Base-by-base conservation (phyloP, 64 coral and sea anemone genomes). In the Dendronephthya gigantea region DNA sequence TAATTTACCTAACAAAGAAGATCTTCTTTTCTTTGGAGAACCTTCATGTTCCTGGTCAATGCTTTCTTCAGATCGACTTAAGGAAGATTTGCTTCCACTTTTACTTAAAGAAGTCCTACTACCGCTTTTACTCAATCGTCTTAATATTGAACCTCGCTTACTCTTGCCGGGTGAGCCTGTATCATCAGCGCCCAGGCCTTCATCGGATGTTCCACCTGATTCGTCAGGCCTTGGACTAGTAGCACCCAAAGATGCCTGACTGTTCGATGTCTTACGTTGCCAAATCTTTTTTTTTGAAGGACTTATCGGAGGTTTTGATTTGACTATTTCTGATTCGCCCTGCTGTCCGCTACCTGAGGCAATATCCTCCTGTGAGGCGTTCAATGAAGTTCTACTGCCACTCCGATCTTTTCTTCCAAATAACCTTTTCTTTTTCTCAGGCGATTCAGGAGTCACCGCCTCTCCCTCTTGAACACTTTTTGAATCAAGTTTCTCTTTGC, bases 1-100 rank as follows among this genome's bases (percentile, higher is more conserved):
- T 34, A 79, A 39, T 79, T 79, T 79, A 28, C 29, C 9, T 17
- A 79, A 35, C 9, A 79, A 2, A 34, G 31, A 79, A 7, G 29
- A 39, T 39, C 35, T 75, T 4, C 72, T 29, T 34, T 79, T 35
- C 17, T 2, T 29, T 9, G 72, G 0, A 16, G 25, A 33, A 17
- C 29, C 32, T 79, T 79, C 72, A 45, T 19, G 32, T 33, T 79
- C 72, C 72, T 22, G 19, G 58, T 66, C 14, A 66, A 79, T 6
- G 31, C 72, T 79, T 39, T 79, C 72, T 35, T 79, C 72, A 34
- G 72, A 79, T 79, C 37, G 34, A 35, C 72, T 79, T 17, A 79
- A 79, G 32, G 72, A 79, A 34, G 72, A 79, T 79, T 39, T 79
- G 29, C 72, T 79, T 10, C 72, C 72, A 66, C 58, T 66, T 66